Base-by-base conservation (phyloP, 2,797 vertebrate species). In the Alosa sapidissima region DNA sequence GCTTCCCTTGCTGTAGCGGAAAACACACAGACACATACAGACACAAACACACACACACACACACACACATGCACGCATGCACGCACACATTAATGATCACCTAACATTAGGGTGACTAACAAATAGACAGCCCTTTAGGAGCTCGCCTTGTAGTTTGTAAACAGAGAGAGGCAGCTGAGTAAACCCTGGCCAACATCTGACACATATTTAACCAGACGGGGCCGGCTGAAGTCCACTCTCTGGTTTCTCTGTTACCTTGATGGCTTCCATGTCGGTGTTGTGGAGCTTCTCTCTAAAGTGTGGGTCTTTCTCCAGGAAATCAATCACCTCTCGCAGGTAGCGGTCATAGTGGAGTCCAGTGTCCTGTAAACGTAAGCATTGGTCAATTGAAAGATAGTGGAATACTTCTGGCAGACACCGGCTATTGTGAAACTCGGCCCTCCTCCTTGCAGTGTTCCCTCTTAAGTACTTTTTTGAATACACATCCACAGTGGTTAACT, bases 271-370 rank as follows among this genome's bases (percentile, higher is more conserved):
- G 88, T 97, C 96, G 86, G 97, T 95, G 87, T 96, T 96, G 91
- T 97, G 96, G 2, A 99, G 96, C 88, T 97, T 98, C 87, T 98
- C 97, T 93, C 94, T 96, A 89, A 99, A 99, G 93, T 98, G 97
- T 11, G 94, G 93, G 91, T 99, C 98, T 89, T 97, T 98, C 93
- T 99, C 97, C 41, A 99, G 94, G 87, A 96, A 97, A 87, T 98
- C 97, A 85, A 98, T 96, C 88, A 99, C 97, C 93, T 99, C 97
- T 86, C 95, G 96, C 92, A 99, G 97, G 93, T 99, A 99, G 83
- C 96, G 97, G 91, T 98, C 96, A 86, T 99, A 99, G 93, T 98
- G 98, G 89, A 99, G 95, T 75, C 97, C 97, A 0, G 97, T 97
- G 88, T 97, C 96, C 98, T 99, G 93, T 0, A 89, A 89, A 0